Base-by-base conservation (phyloP, 2,113 vertebrate species). In the Notothenia coriiceps region DNA sequence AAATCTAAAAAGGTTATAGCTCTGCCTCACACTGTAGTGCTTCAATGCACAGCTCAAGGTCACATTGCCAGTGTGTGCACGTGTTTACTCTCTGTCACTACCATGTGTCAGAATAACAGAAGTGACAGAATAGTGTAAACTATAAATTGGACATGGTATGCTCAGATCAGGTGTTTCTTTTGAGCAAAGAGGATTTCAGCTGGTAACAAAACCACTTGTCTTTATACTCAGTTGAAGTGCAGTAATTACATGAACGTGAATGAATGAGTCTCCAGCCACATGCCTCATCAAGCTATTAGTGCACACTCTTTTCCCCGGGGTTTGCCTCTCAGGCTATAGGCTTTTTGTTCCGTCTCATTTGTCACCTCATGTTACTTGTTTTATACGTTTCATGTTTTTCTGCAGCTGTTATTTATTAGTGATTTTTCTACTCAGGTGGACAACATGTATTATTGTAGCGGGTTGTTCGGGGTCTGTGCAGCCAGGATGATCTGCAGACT, bases 1-100 rank as follows among this genome's bases (percentile, higher is more conserved):
- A 67, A 80, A 78, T 56, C 51, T 8, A 44, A 69, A 78, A 78
- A 87, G 78, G 88, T 62, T 49, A 49, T 5, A 40, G 11, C 1
- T 15, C 47, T 15, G 29, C 49, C 70, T 67, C 59, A 79, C 18
- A 70, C 17, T 56, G 69, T 15, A 60, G 50, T 35, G 50, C 33
- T 33, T 60, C 51, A 66, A 20, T 18, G 50, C 29, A 35, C 15
- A 40, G 61, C 20, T 47, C 71, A 75, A 29, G 55, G 49, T 51
- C 12, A 46, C 14, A 50, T 46, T 10, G 50, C 51, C 56, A 4
- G 8, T 20, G 55, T 6, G 55, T 44, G 33, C 12, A 14, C 1
- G 1, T 46, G 2, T 17, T 33, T 35, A 43, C 46, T 46, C 43
- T 17, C 8, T 1, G 1, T 46, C 33, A 17, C 14, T 29, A n/a